Percentiles rank a stretch among this genome's conserved stretches.
These are phyloP conservation scores for Celastrina argiolus DNA, from an alignment of 2,888 invertebrate species.

Conservation along the genomic window DNA sequence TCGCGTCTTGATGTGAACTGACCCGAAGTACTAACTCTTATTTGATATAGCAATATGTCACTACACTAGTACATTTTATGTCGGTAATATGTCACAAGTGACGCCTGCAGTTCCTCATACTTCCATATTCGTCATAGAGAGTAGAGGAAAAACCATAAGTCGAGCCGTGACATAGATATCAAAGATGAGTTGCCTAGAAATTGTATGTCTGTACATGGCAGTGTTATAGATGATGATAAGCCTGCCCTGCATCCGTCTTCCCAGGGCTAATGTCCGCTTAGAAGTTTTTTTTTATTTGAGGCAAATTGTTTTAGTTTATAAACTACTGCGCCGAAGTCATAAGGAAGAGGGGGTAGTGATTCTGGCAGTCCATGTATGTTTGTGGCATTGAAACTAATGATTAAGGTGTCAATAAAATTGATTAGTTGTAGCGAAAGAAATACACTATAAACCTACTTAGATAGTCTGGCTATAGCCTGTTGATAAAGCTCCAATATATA, in stretches of 20 bases:
- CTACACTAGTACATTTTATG: neutral
- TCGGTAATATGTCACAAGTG: neutral
- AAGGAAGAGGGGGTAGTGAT: too few relatives aligned
- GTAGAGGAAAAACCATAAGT: slow-evolving; percentile 7
- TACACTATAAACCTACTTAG: too few relatives aligned
- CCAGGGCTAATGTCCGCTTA: slow-evolving; percentile 15
- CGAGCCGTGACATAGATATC: slow-evolving; percentile 28
- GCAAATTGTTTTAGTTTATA: too few relatives aligned
- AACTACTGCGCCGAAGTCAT: too few relatives aligned
- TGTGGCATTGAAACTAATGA: too few relatives aligned
- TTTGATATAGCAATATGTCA: neutral
- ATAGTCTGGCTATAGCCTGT: too few relatives aligned
- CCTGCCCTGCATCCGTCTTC: slow-evolving; percentile 24
- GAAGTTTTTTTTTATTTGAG: too few relatives aligned
- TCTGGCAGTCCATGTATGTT: too few relatives aligned
- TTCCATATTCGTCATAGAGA: slow-evolving; percentile 16
- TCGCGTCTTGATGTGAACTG: too few relatives aligned
- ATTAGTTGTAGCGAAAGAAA: too few relatives aligned
- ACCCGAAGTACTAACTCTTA: neutral
- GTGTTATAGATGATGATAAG: slow-evolving; percentile 27
- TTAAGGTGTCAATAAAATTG: too few relatives aligned
- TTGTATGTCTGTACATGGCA: slow-evolving; percentile 28
- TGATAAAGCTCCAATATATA: too few relatives aligned
- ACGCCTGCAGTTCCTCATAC: slow-evolving; percentile 16
- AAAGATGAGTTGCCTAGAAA: slow-evolving; percentile 32